Conservation (phyloP, 2,113 vertebrate genomes). For the Typhlomys cinereus region DNA sequence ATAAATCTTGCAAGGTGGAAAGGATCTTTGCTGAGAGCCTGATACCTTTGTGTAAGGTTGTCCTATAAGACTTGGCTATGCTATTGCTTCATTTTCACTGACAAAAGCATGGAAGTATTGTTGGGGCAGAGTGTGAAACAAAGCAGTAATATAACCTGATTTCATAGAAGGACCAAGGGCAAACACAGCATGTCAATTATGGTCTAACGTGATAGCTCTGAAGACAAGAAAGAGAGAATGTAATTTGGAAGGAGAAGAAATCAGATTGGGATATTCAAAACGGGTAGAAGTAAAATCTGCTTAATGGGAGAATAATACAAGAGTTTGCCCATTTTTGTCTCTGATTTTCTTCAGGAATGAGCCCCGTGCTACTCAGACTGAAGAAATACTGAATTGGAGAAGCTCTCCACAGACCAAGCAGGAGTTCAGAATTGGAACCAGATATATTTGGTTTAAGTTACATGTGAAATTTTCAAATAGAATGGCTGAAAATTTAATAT, state of each 20-base stretch:
- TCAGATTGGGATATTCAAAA: background rate
- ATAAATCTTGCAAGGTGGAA: background rate
- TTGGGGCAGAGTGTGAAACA: background rate
- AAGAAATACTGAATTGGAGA: too few species aligned
- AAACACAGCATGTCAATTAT: background rate
- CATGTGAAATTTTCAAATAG: background rate
- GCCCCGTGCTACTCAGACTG: background rate
- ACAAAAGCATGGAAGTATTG: background rate
- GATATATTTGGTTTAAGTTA: background rate
- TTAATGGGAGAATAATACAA: background rate
- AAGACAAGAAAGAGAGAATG: fast-evolving
- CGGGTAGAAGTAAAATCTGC: background rate
- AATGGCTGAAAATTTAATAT: background rate
- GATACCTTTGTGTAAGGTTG: background rate
- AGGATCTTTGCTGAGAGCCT: background rate
- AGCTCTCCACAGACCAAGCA: too few species aligned
- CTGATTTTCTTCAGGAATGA: background rate
- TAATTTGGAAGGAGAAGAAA: too few species aligned
- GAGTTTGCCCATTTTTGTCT: too few species aligned
- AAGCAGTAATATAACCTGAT: background rate
- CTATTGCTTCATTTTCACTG: background rate
- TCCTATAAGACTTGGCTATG: background rate
- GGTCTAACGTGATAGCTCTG: fast-evolving
- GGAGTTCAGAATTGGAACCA: background rate
- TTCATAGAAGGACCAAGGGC: background rate